Evolutionary conservation across 2,888 invertebrate genomes (phyloP).

Genomic region (Caenorhabditis japonica): DNA sequence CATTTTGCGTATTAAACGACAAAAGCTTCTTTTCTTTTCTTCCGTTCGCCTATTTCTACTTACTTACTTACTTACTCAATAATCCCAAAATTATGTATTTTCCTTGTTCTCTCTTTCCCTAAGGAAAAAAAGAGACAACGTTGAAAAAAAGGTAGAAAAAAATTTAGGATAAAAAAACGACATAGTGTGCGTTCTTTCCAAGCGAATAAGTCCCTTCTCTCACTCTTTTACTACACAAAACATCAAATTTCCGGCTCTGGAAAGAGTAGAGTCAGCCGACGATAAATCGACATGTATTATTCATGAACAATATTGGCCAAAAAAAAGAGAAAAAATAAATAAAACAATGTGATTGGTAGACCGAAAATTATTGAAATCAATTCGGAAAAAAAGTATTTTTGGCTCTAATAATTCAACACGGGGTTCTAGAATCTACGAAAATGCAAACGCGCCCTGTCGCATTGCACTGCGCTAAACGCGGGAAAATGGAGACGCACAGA

Average conservation of each 20-base stretch:
- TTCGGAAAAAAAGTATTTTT: neutral
- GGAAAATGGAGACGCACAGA: too few relatives aligned
- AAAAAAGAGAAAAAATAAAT: neutral
- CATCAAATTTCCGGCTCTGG: conserved; percentile 50
- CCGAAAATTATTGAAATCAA: conserved; percentile 5
- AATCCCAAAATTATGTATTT: conserved; percentile 9
- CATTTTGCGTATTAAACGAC: neutral
- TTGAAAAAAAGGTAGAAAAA: neutral
- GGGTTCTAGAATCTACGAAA: too few relatives aligned
- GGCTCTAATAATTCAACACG: too few relatives aligned
- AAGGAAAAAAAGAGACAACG: neutral
- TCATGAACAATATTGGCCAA: conserved; percentile 13
- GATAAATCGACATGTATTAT: conserved; percentile 25
- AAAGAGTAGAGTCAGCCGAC: conserved; percentile 16
- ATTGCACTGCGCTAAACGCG: too few relatives aligned
- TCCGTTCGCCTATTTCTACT: neutral
- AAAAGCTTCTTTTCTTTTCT: neutral
- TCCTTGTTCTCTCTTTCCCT: neutral
- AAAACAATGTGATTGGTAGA: too few relatives aligned
- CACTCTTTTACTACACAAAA: neutral
- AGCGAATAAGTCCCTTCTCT: conserved; percentile 15
- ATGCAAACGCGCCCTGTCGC: too few relatives aligned
- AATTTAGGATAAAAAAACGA: neutral
- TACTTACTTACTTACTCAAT: neutral
- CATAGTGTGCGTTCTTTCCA: conserved; percentile 24